These are phyloP conservation scores for Phymatocera aterrima DNA, from an alignment of 2,888 invertebrate genomes.

Conservation along the genomic window DNA sequence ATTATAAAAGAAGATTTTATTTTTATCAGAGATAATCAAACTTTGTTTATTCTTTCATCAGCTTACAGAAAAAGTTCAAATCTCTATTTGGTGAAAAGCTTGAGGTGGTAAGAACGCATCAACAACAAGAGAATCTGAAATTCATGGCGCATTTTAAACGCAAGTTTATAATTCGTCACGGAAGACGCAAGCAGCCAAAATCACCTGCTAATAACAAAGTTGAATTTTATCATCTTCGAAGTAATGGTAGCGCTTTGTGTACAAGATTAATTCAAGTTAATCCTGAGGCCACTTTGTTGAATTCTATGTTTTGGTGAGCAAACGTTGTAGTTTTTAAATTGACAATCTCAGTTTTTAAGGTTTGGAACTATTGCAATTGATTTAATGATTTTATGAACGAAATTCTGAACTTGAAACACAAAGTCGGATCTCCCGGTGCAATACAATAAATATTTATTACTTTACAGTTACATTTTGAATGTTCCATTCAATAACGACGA, in stretches of 20 bases:
- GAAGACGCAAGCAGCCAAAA: slow-evolving; percentile 83
- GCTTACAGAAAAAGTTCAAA: slow-evolving; percentile 93
- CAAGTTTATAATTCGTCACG: slow-evolving; percentile 94
- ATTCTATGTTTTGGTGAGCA: slow-evolving; percentile 95
- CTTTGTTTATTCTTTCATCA: slow-evolving; percentile 66
- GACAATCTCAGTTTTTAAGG: slow-evolving; percentile 48
- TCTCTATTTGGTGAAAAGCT: slow-evolving; percentile 91
- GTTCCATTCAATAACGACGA: slow-evolving; percentile 94
- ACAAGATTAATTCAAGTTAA: slow-evolving; percentile 94
- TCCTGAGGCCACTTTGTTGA: slow-evolving; percentile 89
- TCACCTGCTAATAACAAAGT: slow-evolving; percentile 75
- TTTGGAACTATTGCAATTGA: slow-evolving; percentile 7
- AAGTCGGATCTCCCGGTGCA: not conserved
- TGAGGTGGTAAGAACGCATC: slow-evolving; percentile 97
- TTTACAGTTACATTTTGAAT: slow-evolving; percentile 90
- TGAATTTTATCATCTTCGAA: slow-evolving; percentile 95
- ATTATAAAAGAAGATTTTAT: too few species aligned
- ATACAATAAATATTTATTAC: slow-evolving; percentile 46
- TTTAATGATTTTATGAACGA: not conserved
- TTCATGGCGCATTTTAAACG: slow-evolving; percentile 98
- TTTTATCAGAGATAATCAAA: too few species aligned
- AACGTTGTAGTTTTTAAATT: too few species aligned
- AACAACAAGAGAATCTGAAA: slow-evolving; percentile 98
- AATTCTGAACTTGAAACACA: slow-evolving; percentile 3
- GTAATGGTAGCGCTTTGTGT: slow-evolving; percentile 96